These are phyloP conservation scores for Pogonus chalceus DNA, from an alignment of 1,140 invertebrate species.

Conservation along the genomic window DNA sequence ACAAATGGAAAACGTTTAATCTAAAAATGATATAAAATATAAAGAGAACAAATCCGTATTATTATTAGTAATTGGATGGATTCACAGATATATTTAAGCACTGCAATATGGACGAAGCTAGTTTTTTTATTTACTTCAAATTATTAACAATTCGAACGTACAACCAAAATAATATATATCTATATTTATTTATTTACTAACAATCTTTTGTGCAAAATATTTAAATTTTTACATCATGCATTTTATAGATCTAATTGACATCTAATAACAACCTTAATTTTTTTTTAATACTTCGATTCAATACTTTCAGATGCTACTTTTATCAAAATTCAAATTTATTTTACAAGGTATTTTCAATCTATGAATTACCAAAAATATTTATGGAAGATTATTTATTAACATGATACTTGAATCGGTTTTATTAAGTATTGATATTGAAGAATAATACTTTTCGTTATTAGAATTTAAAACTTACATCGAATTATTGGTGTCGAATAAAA, in stretches of 20 bases:
- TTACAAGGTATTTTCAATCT: background rate
- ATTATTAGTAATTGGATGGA: background rate
- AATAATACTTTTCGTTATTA: too few relatives aligned
- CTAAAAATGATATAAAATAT: background rate
- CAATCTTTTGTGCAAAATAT: background rate
- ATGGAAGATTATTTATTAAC: conserved; percentile 1
- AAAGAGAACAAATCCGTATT: too few relatives aligned
- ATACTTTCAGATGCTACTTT: background rate
- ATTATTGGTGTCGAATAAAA: too few relatives aligned
- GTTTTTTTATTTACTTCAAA: background rate
- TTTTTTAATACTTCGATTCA: conserved; percentile 4
- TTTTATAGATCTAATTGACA: conserved; percentile 2
- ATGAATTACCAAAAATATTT: conserved; percentile 5
- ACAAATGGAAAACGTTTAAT: background rate
- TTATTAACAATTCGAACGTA: background rate
- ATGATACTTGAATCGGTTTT: too few relatives aligned
- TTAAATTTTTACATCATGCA: background rate
- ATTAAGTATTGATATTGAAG: too few relatives aligned
- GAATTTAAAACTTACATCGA: too few relatives aligned
- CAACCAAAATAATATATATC: background rate
- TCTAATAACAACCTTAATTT: conserved; percentile 2
- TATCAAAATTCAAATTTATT: conserved; percentile 4
- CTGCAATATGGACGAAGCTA: conserved; percentile 4
- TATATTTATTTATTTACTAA: background rate
- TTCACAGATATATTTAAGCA: conserved; percentile 6